Evolutionary conservation across 2,888 invertebrate species (phyloP), one percentile per base, ranked within the genome.

Genomic region (Amorpha juglandis): DNA sequence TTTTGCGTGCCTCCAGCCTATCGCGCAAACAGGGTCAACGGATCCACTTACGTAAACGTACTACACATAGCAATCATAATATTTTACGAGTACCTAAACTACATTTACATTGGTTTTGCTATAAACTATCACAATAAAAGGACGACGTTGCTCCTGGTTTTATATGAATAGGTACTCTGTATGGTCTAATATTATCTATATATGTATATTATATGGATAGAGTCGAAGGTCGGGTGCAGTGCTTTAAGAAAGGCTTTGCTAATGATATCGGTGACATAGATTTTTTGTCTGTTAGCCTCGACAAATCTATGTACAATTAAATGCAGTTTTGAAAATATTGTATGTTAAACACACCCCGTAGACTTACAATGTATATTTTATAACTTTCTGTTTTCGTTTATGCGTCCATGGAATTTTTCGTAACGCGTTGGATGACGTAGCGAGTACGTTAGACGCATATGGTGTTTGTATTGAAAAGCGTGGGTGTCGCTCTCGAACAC

Each of bases 1-100:
- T 86, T 92, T 92, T 86, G 89, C 94, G 94, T 90, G 90, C 77
- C 83, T 83, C 81, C 79, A 78, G 82, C 84, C 80, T 82, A 84
- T 87, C 86, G 83, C 78, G 81, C 87, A 84, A 91, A 90, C 88
- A 90, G 84, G 90, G 88, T 88, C 89, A 89, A 82, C 81, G 83
- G 73, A 72, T 78, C 74, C 75, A 71, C 78, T 77, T 76, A 75
- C 74, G 73, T 78, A n/a, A n/a, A n/a, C n/a, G n/a, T n/a, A n/a
- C n/a, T n/a, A 75, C 72, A 73, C 53, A 67, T 64, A 69, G 67
- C 68, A 55, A 50, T 38, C 51, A 58, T 65, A 16, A 48, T 33
- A 45, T 64, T 21, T n/a, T 64, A 11, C 45, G 27, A 50, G 45
- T 53, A 21, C 47, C n/a, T n/a, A n/a, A n/a, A 12, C 27, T 47